These are phyloP conservation scores for Meloe dianella DNA, from an alignment of 2,888 invertebrate species.

Conservation along the genomic window DNA sequence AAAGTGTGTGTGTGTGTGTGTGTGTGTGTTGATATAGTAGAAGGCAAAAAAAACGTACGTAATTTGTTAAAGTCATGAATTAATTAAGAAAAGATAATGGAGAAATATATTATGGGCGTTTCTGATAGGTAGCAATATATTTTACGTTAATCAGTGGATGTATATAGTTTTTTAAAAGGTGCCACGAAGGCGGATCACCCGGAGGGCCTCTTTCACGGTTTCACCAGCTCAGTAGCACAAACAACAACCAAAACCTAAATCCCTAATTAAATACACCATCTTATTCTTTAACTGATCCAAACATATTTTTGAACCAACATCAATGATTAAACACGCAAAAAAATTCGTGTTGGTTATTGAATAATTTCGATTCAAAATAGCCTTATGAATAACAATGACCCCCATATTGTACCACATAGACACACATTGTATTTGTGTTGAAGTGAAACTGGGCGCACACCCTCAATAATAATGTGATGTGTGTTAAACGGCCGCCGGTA, in stretches of 20 bases:
- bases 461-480: conserved; percentile 13
- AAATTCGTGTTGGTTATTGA: background rate
- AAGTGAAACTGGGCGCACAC: background rate
- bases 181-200: conserved; percentile 8
- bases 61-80: conserved; percentile 7
- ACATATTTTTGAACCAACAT: no score
- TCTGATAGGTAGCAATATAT: conserved; percentile 43
- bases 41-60: background rate
- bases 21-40: no score
- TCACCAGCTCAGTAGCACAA: conserved; percentile 6
- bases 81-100: conserved; percentile 4
- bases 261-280: background rate
- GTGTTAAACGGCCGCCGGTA: conserved; percentile 42
- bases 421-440: background rate
- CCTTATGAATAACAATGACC: conserved; percentile 7
- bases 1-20: background rate
- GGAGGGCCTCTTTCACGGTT: background rate
- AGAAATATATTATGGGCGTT: conserved; percentile 44
- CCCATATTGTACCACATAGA: no score
- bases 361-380: background rate
- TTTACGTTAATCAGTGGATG: conserved; percentile 3
- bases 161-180: conserved; percentile 6
- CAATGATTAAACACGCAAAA: background rate
- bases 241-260: background rate
- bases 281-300: background rate